A percentile compares a stretch with the other conserved stretches of the same genome.
These are phyloP conservation scores for Argyra leucocephala DNA, from an alignment of 2,888 invertebrate species.

Conservation along the genomic window DNA sequence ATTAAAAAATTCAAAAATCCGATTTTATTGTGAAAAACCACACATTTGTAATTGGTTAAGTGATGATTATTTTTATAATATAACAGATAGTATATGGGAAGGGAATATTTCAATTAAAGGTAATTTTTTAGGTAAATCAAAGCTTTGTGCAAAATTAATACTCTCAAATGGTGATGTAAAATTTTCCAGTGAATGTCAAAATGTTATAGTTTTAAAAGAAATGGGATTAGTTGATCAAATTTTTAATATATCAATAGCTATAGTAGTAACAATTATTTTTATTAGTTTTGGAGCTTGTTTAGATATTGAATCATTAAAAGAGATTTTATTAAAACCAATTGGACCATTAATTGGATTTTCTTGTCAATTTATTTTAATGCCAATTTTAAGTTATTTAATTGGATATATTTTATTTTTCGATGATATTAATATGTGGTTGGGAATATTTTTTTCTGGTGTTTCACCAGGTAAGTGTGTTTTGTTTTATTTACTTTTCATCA, in stretches of 20 bases:
- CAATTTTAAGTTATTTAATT: slow-evolving; percentile 62
- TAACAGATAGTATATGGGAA: slow-evolving; percentile 19
- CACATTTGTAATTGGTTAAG: not conserved
- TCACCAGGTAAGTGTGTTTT: slow-evolving; percentile 55
- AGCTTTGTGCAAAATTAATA: slow-evolving; percentile 26
- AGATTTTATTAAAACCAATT: slow-evolving; percentile 57
- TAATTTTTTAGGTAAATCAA: slow-evolving; percentile 30
- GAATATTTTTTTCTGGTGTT: slow-evolving; percentile 79
- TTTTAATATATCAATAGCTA: slow-evolving; percentile 61
- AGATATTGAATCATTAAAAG: slow-evolving; percentile 59
- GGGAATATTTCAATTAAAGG: slow-evolving; percentile 26
- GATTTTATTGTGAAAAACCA: not conserved
- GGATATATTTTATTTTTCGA: slow-evolving; percentile 59
- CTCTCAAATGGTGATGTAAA: slow-evolving; percentile 20
- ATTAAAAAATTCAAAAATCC: not conserved
- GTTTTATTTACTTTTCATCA: too few relatives aligned
- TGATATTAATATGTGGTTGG: slow-evolving; percentile 58
- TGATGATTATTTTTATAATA: too few relatives aligned
- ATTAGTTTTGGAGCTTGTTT: slow-evolving; percentile 82
- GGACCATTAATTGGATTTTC: slow-evolving; percentile 68
- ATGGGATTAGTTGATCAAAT: slow-evolving; percentile 55
- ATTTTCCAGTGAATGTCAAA: slow-evolving; percentile 33
- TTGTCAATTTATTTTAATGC: slow-evolving; percentile 75
- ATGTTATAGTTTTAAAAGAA: slow-evolving; percentile 50
- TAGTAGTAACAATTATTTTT: slow-evolving; percentile 65